Conservation (phyloP, 2,888 invertebrate genomes). For the Craniophora ligustri region DNA sequence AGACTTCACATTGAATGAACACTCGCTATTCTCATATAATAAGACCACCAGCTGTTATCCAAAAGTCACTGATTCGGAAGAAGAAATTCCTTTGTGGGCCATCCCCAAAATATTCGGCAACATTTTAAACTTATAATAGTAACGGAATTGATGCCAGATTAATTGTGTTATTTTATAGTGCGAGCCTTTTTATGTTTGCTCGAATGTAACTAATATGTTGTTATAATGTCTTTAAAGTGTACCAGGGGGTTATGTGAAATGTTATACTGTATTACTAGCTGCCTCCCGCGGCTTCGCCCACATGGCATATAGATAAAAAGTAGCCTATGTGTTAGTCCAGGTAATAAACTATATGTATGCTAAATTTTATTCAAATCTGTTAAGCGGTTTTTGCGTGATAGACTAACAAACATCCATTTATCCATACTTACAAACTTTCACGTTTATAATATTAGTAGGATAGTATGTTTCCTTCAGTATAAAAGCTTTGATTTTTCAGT, state of each 20-base stretch:
- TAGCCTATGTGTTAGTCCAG: no score
- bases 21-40: slow-evolving; percentile 24
- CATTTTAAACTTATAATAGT: slow-evolving; percentile 80
- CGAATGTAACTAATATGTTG: slow-evolving; percentile 74
- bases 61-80: slow-evolving; percentile 74
- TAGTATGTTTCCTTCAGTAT: no score
- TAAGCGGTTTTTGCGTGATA: background rate
- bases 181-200: slow-evolving; percentile 64
- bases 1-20: no score
- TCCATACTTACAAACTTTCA: no score
- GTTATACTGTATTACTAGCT: slow-evolving; percentile 68
- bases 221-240: slow-evolving; percentile 36
- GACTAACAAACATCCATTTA: background rate
- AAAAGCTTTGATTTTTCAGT: no score
- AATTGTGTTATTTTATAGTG: slow-evolving; percentile 80
- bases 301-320: no score
- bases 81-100: slow-evolving; percentile 71
- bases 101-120: slow-evolving; percentile 68
- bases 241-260: slow-evolving; percentile 14
- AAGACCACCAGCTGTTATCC: slow-evolving; percentile 57
- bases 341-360: no score
- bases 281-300: no score
- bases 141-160: slow-evolving; percentile 72
- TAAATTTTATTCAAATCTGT: no score
- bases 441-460: no score